phyloP scores from a whole-genome alignment of 2,113 vertebrate genomes.

The Tautogolabrus adspersus region DNA sequence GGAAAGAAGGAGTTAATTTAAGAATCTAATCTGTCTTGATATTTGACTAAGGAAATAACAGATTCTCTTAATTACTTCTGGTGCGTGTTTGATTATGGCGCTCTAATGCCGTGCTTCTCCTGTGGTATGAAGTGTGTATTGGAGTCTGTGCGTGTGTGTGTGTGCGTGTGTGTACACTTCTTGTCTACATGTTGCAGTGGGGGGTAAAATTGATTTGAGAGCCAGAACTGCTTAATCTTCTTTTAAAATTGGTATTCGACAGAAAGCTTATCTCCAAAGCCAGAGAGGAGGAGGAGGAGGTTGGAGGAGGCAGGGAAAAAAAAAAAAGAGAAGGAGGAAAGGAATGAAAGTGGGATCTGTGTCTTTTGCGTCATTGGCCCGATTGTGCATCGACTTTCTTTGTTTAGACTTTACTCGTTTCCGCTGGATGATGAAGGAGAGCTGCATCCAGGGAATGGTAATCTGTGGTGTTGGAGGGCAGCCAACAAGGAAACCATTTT shows the following conservation, averaged over 20 bases:
- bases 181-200: conserved; percentile 58
- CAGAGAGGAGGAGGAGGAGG: conserved; percentile 37
- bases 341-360: conserved; percentile 52
- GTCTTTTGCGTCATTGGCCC: conserved; percentile 51
- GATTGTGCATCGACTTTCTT: conserved; percentile 46
- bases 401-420: conserved; percentile 53
- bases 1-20: conserved; percentile 41
- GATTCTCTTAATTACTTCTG: conserved; percentile 53
- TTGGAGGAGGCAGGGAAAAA: not conserved
- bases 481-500: conserved; percentile 19
- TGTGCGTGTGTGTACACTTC: not conserved
- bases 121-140: conserved; percentile 26
- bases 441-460: conserved; percentile 19
- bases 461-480: conserved; percentile 36
- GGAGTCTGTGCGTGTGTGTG: conserved; percentile 24
- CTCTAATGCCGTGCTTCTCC: not conserved
- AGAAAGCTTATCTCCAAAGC: conserved; percentile 72
- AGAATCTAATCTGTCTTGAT: conserved; percentile 38
- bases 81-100: conserved; percentile 51
- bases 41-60: conserved; percentile 51
- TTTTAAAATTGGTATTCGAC: conserved; percentile 74
- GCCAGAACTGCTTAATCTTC: conserved; percentile 73
- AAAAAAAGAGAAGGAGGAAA: conserved; percentile 14
- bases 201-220: conserved; percentile 71
- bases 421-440: conserved; percentile 29